A percentile compares a stretch with the other conserved stretches of the same genome.
Conservation (phyloP, 2,888 invertebrate species). For the Tiphia femorata region DNA sequence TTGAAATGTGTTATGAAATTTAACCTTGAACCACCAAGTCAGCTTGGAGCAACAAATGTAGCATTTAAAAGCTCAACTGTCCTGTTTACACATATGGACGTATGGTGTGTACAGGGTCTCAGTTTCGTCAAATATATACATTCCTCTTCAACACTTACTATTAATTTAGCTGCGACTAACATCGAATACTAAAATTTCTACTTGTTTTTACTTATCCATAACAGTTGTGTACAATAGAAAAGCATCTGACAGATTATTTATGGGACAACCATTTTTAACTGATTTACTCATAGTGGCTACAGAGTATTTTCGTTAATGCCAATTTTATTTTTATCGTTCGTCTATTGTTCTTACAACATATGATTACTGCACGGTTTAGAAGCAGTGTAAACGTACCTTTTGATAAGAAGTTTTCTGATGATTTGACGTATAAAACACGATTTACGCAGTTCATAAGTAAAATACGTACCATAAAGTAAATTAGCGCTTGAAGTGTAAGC, state of each 20-base stretch:
- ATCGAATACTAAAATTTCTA: conserved; percentile 43
- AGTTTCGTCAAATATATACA: conserved; percentile 2
- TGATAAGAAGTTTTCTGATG: conserved; percentile 26
- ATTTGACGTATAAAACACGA: conserved; percentile 46
- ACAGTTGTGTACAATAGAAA: conserved; percentile 35
- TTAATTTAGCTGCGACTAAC: conserved; percentile 44
- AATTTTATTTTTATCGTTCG: conserved; percentile 19
- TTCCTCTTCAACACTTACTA: too few relatives aligned
- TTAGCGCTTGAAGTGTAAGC: conserved; percentile 41
- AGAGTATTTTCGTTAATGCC: conserved; percentile 24
- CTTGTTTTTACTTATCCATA: conserved; percentile 40
- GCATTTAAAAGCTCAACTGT: conserved; percentile 25
- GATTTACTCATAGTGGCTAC: conserved; percentile 30
- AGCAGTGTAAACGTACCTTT: conserved; percentile 46
- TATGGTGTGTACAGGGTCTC: conserved; percentile 8
- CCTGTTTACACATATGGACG: conserved; percentile 48
- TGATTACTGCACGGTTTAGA: conserved; percentile 1
- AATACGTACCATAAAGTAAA: conserved; percentile 59
- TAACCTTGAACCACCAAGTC: conserved; percentile 52
- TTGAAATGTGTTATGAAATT: conserved; percentile 34
- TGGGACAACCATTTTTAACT: conserved; percentile 57
- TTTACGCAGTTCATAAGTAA: conserved; percentile 59
- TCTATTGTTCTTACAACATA: conserved; percentile 21
- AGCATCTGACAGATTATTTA: conserved; percentile 55
- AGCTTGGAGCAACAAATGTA: conserved; percentile 41